Percentiles rank a stretch among this genome's conserved stretches.
These are phyloP conservation scores for Leptobrachium ailaonicum DNA, from an alignment of 2,113 vertebrate genomes.

Conservation along the genomic window DNA sequence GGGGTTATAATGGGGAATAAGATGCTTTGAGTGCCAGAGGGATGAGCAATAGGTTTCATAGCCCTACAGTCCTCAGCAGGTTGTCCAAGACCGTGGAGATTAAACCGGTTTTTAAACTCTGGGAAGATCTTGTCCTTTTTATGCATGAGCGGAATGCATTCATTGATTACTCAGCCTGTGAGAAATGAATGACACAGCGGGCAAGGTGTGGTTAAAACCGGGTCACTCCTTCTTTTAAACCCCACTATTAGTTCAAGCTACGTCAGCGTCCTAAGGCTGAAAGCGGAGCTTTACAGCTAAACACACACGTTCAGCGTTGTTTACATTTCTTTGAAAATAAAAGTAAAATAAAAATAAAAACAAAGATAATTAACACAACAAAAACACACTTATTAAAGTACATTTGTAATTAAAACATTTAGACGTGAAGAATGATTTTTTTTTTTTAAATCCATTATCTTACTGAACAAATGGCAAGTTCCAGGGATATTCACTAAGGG, in stretches of 20 bases:
- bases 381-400: too few relatives aligned
- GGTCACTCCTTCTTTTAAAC: background rate
- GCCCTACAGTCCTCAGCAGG: background rate
- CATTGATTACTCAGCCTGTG: slow-evolving; percentile 28
- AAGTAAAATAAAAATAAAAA: background rate
- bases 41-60: background rate
- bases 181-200: slow-evolving; percentile 19
- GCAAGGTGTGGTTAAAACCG: slow-evolving; percentile 21
- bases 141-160: slow-evolving; percentile 20
- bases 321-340: background rate
- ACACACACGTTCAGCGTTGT: background rate
- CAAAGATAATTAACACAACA: too few relatives aligned
- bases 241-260: background rate
- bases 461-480: too few relatives aligned
- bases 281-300: background rate
- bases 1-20: too few relatives aligned
- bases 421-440: too few relatives aligned
- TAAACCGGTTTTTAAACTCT: slow-evolving; percentile 19
- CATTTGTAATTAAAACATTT: too few relatives aligned
- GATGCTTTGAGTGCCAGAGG: too few relatives aligned
- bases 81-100: background rate
- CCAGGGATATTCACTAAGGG: too few relatives aligned
- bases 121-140: slow-evolving; percentile 8
- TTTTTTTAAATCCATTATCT: too few relatives aligned
- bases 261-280: background rate